A percentile compares a stretch with the other conserved stretches of the same genome.
These are phyloP conservation scores for Acyrthosiphon pisum DNA, from an alignment of 1,140 invertebrate species.

Conservation along the genomic window DNA sequence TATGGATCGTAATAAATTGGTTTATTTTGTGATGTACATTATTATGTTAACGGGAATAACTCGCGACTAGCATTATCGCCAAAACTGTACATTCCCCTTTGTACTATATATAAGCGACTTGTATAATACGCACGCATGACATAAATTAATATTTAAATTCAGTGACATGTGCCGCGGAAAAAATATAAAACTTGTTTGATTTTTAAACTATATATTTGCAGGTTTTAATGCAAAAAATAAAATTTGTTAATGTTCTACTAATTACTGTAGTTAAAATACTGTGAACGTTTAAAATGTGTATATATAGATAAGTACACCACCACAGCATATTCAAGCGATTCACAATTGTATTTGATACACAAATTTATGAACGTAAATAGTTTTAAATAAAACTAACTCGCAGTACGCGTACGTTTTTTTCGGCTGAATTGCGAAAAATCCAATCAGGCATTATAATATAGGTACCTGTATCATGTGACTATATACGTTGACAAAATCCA, in stretches of 20 bases:
- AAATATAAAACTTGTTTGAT: neutral
- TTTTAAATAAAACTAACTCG: too few relatives aligned
- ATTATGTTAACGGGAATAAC: neutral
- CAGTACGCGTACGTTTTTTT: too few relatives aligned
- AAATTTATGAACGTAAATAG: too few relatives aligned
- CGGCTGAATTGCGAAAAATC: too few relatives aligned
- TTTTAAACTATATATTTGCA: neutral
- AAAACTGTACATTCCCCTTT: neutral
- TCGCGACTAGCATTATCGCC: neutral
- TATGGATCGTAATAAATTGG: neutral
- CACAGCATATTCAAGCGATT: too few relatives aligned
- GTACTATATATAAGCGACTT: neutral
- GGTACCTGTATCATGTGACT: too few relatives aligned
- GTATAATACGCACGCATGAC: neutral
- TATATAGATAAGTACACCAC: too few relatives aligned
- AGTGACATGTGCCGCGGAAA: neutral
- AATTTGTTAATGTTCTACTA: neutral
- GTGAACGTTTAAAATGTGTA: too few relatives aligned
- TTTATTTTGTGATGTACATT: neutral
- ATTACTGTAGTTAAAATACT: too few relatives aligned
- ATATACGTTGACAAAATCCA: too few relatives aligned
- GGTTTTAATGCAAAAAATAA: neutral
- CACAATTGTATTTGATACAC: too few relatives aligned
- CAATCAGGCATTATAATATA: too few relatives aligned
- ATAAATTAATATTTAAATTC: neutral